Percentiles rank a stretch among this genome's conserved stretches.
phyloP scores from a whole-genome alignment of 2,113 vertebrate species.

The Sylvicapra grimmia region DNA sequence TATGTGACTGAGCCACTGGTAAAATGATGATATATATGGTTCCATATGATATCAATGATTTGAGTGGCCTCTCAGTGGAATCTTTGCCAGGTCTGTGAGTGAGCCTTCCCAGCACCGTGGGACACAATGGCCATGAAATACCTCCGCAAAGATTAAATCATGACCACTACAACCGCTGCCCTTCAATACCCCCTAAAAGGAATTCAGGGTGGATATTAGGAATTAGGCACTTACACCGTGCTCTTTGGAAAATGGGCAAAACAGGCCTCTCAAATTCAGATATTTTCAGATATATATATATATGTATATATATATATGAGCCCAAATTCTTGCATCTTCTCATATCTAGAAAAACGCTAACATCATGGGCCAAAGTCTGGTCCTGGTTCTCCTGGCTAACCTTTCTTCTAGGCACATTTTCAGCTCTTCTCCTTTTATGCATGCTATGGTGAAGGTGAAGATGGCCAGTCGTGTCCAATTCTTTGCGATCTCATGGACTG shows the following conservation, averaged over 20 bases:
- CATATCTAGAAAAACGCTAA: not conserved
- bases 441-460: no score
- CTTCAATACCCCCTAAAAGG: not conserved
- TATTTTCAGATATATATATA: not conserved
- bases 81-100: not conserved
- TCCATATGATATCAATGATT: not conserved
- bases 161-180: not conserved
- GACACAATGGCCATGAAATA: not conserved
- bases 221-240: not conserved
- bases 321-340: not conserved
- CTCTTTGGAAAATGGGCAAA: not conserved
- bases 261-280: not conserved
- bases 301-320: no score
- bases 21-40: not conserved
- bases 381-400: not conserved
- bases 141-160: not conserved
- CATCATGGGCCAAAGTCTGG: accelerated
- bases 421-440: not conserved
- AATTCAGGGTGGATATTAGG: not conserved
- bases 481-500: no score
- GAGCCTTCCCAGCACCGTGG: not conserved
- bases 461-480: accelerated
- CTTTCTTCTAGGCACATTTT: not conserved
- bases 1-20: not conserved
- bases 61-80: not conserved